Evolutionary conservation across 2,113 vertebrate species (phyloP).

Genomic region (Eira barbara): DNA sequence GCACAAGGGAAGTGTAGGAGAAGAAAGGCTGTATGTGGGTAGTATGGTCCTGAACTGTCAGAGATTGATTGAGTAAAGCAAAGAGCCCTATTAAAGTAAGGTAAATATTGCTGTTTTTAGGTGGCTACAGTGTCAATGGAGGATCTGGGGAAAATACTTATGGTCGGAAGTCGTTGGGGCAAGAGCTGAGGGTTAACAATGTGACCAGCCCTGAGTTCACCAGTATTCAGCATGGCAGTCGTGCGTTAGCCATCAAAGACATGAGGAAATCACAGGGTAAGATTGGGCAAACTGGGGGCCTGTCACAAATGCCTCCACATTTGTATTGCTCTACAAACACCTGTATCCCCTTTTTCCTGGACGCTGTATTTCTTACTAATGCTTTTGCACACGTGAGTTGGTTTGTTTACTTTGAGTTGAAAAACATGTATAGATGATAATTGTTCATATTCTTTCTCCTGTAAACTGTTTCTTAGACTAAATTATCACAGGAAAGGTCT

Average conservation of each 20-base stretch:
- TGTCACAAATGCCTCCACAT: background rate
- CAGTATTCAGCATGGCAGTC: conserved; percentile 98
- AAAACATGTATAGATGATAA: background rate
- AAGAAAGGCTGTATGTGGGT: background rate
- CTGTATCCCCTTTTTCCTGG: background rate
- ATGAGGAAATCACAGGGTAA: conserved; percentile 99
- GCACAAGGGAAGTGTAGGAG: background rate
- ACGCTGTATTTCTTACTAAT: background rate
- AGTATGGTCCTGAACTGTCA: background rate
- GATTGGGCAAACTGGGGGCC: background rate
- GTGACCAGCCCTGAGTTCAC: conserved; percentile 95
- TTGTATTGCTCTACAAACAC: background rate
- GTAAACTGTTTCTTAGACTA: background rate
- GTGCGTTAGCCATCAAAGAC: conserved; percentile 99
- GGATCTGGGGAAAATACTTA: conserved; percentile 97
- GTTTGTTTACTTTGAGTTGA: background rate
- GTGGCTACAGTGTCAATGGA: conserved; percentile 96
- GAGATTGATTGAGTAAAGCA: background rate
- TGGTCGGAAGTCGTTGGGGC: conserved; percentile 99
- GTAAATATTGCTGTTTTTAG: conserved; percentile 73
- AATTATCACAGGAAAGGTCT: background rate
- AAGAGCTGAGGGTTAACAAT: conserved; percentile 99
- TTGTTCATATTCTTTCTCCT: background rate
- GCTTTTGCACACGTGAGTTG: background rate
- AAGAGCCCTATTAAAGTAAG: conserved; percentile 31